Base-by-base conservation (phyloP, 2,113 vertebrate genomes). In the Callithrix jacchus region DNA sequence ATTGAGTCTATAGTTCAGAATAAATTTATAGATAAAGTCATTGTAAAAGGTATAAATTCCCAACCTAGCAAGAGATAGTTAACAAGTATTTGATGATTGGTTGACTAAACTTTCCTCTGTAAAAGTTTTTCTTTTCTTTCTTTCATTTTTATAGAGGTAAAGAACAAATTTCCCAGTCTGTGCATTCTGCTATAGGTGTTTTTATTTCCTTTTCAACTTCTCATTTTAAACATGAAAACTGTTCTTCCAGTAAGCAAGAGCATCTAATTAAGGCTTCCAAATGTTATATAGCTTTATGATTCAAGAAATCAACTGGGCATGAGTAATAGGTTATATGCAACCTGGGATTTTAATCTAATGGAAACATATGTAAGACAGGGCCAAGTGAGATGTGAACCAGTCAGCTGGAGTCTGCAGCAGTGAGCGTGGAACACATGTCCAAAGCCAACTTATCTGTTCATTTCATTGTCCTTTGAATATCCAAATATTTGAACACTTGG, bases 201-300 rank as follows among this genome's bases (percentile, higher is more conserved):
- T 80, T 87, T 93, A 25, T 7, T 93, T 85, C 66, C 7, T 92
- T 76, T 96, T 80, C 13, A 85, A 49, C 12, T 64, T 83, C 10
- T 17, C 88, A 52, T 87, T 81, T 94, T 86, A 90, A 96, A 70
- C 35, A 93, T 85, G 61, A 92, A 98, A 87, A 85, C 16, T 42
- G 4, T 96, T 88, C 42, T 70, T 96, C 17, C 37, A 96, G 86
- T 85, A 95, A 94, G 52, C 16, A 93, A 30, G 56, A 91, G 6
- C 61, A 93, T 94, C 83, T 97, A 94, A 97, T 97, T 96, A 97
- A 97, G 40, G 70, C 45, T n/a, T 97, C 47, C 68, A 96, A 94
- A 94, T 96, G 32, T 93, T 93, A 76, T 74, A 93, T 47, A 79
- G 58, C 40, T 96, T 96, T 93, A 93, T 93, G 91, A 94, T 95